Evolutionary conservation across 1,140 invertebrate species (phyloP).

Genomic region (Periplaneta americana): DNA sequence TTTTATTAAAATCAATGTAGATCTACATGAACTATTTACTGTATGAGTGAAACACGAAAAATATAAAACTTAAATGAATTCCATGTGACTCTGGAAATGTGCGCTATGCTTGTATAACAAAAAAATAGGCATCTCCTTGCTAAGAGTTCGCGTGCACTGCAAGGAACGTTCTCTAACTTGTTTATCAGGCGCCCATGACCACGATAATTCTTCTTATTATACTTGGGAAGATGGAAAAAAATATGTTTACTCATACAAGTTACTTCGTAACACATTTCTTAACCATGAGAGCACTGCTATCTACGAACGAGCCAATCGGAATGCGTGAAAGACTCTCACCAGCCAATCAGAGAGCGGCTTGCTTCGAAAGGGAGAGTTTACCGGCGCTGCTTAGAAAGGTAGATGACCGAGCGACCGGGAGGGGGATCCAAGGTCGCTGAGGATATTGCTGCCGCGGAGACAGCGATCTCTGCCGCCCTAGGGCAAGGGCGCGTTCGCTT

Average conservation of each 20-base stretch:
- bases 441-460: background rate
- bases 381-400: background rate
- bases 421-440: background rate
- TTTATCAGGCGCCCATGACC: background rate
- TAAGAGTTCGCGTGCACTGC: too few species aligned
- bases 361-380: background rate
- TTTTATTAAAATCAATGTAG: too few species aligned
- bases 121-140: too few species aligned
- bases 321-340: background rate
- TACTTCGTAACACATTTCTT: background rate
- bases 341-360: background rate
- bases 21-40: too few species aligned
- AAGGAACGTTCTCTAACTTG: too few species aligned
- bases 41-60: too few species aligned
- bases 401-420: background rate
- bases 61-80: too few species aligned
- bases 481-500: background rate
- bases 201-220: background rate
- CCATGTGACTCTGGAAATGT: too few species aligned
- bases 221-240: background rate
- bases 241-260: background rate
- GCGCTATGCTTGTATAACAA: too few species aligned
- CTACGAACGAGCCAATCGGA: background rate
- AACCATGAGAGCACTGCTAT: background rate
- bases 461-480: background rate